These are phyloP conservation scores for Rutilus rutilus DNA, from an alignment of 2,113 vertebrate species.

Conservation along the genomic window DNA sequence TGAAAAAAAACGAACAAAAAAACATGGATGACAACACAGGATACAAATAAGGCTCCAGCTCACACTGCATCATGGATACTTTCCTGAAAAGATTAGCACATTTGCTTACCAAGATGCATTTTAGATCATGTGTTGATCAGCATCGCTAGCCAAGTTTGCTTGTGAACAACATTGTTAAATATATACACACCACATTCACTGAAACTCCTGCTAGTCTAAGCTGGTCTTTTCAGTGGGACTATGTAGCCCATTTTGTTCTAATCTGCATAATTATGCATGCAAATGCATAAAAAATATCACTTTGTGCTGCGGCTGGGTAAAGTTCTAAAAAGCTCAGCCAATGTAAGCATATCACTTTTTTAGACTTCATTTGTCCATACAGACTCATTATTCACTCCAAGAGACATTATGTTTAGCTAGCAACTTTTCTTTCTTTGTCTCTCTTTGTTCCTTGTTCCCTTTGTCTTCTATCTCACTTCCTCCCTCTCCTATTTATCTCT, in stretches of 20 bases:
- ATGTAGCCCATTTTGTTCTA: background rate
- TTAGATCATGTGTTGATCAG: background rate
- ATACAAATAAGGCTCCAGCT: background rate
- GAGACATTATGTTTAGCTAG: constrained; percentile 68
- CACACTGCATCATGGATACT: background rate
- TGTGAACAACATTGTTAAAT: constrained; percentile 1
- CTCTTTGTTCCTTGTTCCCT: constrained; percentile 28
- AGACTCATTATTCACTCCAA: constrained; percentile 65
- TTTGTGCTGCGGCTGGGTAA: constrained; percentile 7
- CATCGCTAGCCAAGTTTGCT: background rate
- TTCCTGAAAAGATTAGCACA: background rate
- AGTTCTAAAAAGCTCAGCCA: constrained; percentile 8
- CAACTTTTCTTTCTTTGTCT: constrained; percentile 62
- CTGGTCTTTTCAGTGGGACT: constrained; percentile 16
- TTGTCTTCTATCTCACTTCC: constrained; percentile 36
- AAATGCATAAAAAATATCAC: background rate
- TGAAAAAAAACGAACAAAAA: too few relatives aligned
- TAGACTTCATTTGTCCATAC: constrained; percentile 68
- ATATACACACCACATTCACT: background rate
- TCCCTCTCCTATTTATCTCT: constrained; percentile 61
- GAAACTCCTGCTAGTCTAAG: constrained; percentile 8
- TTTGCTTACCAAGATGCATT: background rate
- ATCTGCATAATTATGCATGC: constrained; percentile 24
- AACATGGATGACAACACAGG: background rate
- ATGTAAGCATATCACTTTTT: constrained; percentile 27